Percentiles rank a stretch among this genome's conserved stretches.
phyloP scores from a whole-genome alignment of 1,140 invertebrate genomes.

The Cotesia glomerata region DNA sequence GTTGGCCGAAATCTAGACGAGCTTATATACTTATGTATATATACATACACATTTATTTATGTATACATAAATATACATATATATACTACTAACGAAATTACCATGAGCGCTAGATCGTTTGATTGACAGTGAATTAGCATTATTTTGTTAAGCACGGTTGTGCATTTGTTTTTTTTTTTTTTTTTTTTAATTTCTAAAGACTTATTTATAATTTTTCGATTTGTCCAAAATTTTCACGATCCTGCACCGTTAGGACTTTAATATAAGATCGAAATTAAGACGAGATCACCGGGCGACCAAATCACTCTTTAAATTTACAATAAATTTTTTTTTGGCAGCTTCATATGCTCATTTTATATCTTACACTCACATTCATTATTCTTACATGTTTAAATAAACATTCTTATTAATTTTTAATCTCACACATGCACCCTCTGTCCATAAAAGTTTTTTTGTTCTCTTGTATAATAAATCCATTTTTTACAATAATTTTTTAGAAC shows the following conservation, averaged over 20 bases:
- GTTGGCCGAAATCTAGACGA: constrained; percentile 57
- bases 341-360: constrained; percentile 22
- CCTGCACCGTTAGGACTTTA: constrained; percentile 42
- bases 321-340: constrained; percentile 38
- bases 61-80: constrained; percentile 7
- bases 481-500: constrained; percentile 57
- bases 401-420: constrained; percentile 11
- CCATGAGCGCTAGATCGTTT: constrained; percentile 52
- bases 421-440: constrained; percentile 26
- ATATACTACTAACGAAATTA: constrained; percentile 45
- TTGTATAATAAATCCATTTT: constrained; percentile 54
- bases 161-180: constrained; percentile 16
- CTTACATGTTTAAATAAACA: constrained; percentile 17
- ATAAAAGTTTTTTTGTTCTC: constrained; percentile 38
- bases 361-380: constrained; percentile 19
- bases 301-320: constrained; percentile 53
- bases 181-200: constrained; percentile 18
- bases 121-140: constrained; percentile 30
- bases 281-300: constrained; percentile 50
- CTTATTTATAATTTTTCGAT: constrained; percentile 9
- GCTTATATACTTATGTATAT: constrained; percentile 38
- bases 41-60: too few species aligned
- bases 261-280: constrained; percentile 43
- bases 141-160: background rate
- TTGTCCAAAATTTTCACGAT: constrained; percentile 29